Percentiles rank a stretch among this genome's conserved stretches.
These are phyloP conservation scores for Hofmannophila pseudospretella DNA, from an alignment of 2,888 invertebrate species.

Conservation along the genomic window DNA sequence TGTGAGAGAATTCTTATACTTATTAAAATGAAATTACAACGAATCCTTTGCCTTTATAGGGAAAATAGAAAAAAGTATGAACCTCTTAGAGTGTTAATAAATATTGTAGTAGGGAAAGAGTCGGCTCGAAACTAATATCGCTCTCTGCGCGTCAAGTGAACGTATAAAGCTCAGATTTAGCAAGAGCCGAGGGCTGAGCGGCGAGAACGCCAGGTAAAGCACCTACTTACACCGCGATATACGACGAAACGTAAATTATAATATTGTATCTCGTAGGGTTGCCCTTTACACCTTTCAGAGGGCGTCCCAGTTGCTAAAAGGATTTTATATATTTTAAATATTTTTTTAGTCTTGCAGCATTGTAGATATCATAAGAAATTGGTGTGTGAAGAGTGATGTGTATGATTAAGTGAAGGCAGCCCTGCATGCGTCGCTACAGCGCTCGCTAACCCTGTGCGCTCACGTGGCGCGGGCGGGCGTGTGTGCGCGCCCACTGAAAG, in stretches of 20 bases:
- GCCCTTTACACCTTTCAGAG: not conserved
- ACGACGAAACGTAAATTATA: constrained; percentile 77
- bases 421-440: constrained; percentile 40
- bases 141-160: constrained; percentile 76
- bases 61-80: constrained; percentile 35
- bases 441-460: constrained; percentile 71
- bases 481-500: constrained; percentile 76
- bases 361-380: not conserved
- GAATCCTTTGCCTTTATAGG: constrained; percentile 30
- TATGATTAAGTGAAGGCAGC: not conserved
- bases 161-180: constrained; percentile 78
- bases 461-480: constrained; percentile 47
- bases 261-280: constrained; percentile 55
- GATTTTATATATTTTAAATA: too few relatives aligned
- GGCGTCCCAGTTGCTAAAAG: too few relatives aligned
- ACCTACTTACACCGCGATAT: constrained; percentile 76
- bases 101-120: constrained; percentile 71
- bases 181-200: constrained; percentile 69
- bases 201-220: constrained; percentile 69
- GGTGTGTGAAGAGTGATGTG: not conserved
- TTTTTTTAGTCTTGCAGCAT: too few relatives aligned
- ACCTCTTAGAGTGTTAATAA: constrained; percentile 65
- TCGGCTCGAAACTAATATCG: constrained; percentile 75
- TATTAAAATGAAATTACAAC: not conserved
- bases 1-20: too few relatives aligned